Base-by-base conservation (phyloP, 2,888 invertebrate genomes). In the Drosophila neonasuta region DNA sequence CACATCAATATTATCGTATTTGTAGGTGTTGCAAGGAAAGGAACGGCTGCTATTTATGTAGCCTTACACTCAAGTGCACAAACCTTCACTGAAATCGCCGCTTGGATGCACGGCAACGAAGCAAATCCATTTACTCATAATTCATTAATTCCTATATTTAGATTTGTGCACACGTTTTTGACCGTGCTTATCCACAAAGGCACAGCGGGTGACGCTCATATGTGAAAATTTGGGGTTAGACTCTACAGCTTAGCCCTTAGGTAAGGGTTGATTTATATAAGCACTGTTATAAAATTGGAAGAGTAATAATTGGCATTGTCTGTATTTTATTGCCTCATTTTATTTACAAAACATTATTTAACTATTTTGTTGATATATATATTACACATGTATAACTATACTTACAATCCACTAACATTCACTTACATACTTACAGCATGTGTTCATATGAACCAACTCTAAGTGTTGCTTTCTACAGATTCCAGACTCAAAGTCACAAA, bases 71-170 rank as follows among this genome's bases (percentile, higher is more conserved):
- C 68, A 80, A 77, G 55, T 80, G 74, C 67, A 77, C 74, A 74
- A 48, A 46, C 30, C 52, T 55, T 36, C 34, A 34, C 8, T 46
- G 52, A 24, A 49, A 34, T 52, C 41, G 36, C 24, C 54, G 71
- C 72, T 68, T 63, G 68, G 51, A 74, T 81, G 84, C 84, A 86
- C 69, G 58, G 74, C 59, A 82, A 80, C 77, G 79, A 80, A 85
- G 79, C 79, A 80, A 88, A 88, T 89, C 82, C 77, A 68, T 80
- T 89, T 88, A 86, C 77, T 83, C 77, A 89, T 88, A 88, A 86
- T 88, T 89, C 88, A 88, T 89, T 89, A 86, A 83, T 79, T 80
- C 70, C 75, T 74, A 79, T 67, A 77, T 79, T 79, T 83, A 80
- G 80, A 71, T 75, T 60, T 68, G 60, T 59, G 71, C 66, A 71